Evolutionary conservation across 1,140 invertebrate species (phyloP).

Genomic region (Drosophila ohnishii): DNA sequence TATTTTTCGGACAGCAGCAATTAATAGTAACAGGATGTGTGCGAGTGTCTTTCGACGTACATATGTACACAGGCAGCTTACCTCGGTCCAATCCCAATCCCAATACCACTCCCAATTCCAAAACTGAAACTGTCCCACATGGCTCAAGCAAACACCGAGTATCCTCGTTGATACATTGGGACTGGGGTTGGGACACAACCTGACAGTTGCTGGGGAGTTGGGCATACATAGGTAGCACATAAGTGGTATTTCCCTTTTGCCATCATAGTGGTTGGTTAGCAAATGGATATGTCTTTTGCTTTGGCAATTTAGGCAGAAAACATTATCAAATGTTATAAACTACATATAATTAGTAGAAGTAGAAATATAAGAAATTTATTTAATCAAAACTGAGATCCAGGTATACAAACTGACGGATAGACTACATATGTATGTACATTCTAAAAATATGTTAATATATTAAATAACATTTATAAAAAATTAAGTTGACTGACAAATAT

Average conservation of each 20-base stretch:
- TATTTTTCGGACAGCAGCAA: constrained; percentile 82
- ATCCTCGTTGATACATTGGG: constrained; percentile 21
- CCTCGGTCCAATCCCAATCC: constrained; percentile 32
- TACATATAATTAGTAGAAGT: no score
- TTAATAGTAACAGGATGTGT: constrained; percentile 81
- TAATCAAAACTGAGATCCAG: no score
- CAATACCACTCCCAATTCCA: constrained; percentile 31
- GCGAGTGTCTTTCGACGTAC: constrained; percentile 52
- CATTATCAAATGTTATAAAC: neutral
- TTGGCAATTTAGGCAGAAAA: neutral
- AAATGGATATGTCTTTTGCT: neutral
- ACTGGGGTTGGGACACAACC: constrained; percentile 3
- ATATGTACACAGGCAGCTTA: constrained; percentile 25
- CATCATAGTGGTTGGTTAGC: neutral
- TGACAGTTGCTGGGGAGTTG: constrained; percentile 2
- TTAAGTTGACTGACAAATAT: no score
- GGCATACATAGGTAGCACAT: neutral
- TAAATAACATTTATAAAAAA: no score
- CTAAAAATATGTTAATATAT: no score
- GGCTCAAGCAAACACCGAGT: constrained; percentile 16
- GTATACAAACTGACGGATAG: no score
- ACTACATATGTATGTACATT: no score
- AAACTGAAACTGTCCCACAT: constrained; percentile 55
- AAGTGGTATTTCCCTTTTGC: neutral
- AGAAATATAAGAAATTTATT: no score